Conservation (phyloP, 1,140 invertebrate genomes). For the Latrodectus geometricus region DNA sequence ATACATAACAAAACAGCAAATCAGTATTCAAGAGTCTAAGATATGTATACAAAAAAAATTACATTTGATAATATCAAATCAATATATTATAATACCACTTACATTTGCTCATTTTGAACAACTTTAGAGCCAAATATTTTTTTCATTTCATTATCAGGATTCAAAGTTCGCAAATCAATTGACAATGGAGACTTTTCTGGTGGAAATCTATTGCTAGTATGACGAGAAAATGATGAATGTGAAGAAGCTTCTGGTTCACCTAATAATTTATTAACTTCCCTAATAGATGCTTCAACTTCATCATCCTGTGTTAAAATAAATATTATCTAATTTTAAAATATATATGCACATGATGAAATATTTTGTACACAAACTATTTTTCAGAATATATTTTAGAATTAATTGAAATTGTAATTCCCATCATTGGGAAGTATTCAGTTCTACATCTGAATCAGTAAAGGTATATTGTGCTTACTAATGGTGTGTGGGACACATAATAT, state of each 20-base stretch:
- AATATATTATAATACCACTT: slow-evolving; percentile 45
- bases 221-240: slow-evolving; percentile 2
- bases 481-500: no score
- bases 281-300: slow-evolving; percentile 80
- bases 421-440: no score
- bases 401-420: no score
- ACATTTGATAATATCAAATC: not conserved
- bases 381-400: no score
- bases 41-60: no score
- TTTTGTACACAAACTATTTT: no score
- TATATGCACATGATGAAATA: no score
- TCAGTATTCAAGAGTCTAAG: no score
- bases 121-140: slow-evolving; percentile 87
- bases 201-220: slow-evolving; percentile 66
- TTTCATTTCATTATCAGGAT: slow-evolving; percentile 85
- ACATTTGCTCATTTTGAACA: slow-evolving; percentile 77
- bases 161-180: slow-evolving; percentile 81
- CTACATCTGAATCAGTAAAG: no score
- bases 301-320: slow-evolving; percentile 71
- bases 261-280: slow-evolving; percentile 80
- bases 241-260: slow-evolving; percentile 71
- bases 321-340: no score
- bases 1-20: no score
- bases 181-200: slow-evolving; percentile 70
- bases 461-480: no score